Percentiles rank a stretch among this genome's conserved stretches.
Conservation (phyloP, 2,113 vertebrate genomes). For the Lagopus leucura region DNA sequence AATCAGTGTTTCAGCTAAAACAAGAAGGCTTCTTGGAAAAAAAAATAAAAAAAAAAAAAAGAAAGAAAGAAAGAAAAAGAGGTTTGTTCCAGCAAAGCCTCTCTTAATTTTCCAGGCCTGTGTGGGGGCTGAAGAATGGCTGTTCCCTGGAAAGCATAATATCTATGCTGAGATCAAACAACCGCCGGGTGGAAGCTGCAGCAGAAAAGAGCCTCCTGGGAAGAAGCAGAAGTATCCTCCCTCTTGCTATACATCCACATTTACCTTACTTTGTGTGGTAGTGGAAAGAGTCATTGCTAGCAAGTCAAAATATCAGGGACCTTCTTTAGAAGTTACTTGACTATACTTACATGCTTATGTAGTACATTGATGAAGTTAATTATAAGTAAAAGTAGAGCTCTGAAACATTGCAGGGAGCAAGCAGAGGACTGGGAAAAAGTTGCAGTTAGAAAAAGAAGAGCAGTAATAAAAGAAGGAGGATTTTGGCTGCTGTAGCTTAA, state of each 20-base stretch:
- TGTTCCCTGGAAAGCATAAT: background rate
- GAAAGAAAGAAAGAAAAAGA: background rate
- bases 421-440: background rate
- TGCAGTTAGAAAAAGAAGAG: background rate
- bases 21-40: background rate
- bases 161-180: background rate
- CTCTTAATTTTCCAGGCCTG: background rate
- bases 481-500: background rate
- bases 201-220: too few relatives aligned
- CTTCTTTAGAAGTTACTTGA: background rate
- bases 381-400: background rate
- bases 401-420: background rate
- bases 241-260: too few relatives aligned
- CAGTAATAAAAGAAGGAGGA: background rate
- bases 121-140: background rate
- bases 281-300: background rate
- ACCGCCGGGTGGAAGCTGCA: background rate
- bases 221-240: background rate
- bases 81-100: background rate
- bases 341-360: background rate
- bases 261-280: background rate
- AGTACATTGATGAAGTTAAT: background rate
- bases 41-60: too few relatives aligned
- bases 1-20: background rate
- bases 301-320: background rate